Percentiles rank a stretch among this genome's conserved stretches.
These are phyloP conservation scores for Tragelaphus imberbis DNA, from an alignment of 2,113 vertebrate genomes.

Conservation along the genomic window DNA sequence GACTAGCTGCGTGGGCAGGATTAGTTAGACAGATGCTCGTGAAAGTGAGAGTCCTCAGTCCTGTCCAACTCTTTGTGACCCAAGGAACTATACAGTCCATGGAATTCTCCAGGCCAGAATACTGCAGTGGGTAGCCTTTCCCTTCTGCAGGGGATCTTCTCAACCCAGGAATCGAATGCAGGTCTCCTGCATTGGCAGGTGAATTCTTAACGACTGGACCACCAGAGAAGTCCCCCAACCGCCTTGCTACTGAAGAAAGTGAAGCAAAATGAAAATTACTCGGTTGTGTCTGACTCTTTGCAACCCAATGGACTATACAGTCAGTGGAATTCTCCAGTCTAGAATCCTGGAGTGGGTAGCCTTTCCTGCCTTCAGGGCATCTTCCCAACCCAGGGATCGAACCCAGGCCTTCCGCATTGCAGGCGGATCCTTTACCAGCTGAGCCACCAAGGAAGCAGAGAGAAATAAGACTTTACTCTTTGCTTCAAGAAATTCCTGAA, in stretches of 20 bases:
- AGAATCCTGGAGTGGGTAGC: background rate
- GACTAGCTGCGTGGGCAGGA: background rate
- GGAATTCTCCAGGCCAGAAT: background rate
- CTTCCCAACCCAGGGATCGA: background rate
- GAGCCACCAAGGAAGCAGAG: background rate
- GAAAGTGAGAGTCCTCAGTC: background rate
- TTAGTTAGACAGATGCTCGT: accelerated
- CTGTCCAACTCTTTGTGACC: background rate
- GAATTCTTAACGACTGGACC: background rate
- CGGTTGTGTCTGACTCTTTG: background rate
- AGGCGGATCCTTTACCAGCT: background rate
- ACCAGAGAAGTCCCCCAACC: background rate
- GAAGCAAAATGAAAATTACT: background rate
- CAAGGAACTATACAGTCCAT: background rate
- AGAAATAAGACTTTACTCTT: background rate
- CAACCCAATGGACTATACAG: background rate
- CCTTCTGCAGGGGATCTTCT: background rate
- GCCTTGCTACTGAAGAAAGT: background rate
- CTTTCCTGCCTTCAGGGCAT: background rate
- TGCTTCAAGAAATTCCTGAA: background rate
- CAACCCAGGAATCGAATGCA: background rate
- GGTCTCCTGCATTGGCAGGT: background rate
- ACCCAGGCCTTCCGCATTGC: background rate
- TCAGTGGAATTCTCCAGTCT: background rate
- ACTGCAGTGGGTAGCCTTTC: background rate